These are phyloP conservation scores for Hedychridium roseum DNA, from an alignment of 2,888 invertebrate species.

Conservation along the genomic window DNA sequence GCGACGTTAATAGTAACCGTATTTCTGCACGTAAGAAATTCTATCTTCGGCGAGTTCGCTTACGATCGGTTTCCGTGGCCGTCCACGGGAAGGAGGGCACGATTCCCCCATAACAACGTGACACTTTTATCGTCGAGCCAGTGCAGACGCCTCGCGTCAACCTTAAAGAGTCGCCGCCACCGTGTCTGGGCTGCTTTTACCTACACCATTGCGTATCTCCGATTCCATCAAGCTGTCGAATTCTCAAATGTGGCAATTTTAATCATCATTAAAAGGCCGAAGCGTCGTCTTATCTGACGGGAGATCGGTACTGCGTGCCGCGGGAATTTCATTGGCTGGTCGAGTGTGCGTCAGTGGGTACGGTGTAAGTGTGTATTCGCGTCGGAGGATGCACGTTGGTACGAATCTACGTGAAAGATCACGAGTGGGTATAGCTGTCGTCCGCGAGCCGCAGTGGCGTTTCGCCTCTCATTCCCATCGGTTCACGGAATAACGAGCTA, in stretches of 20 bases:
- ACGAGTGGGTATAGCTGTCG: too few species aligned
- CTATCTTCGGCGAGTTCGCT: slow-evolving; percentile 22
- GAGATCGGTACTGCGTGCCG: too few species aligned
- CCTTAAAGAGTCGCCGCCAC: slow-evolving; percentile 1
- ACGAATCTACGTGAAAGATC: too few species aligned
- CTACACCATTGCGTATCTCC: too few species aligned
- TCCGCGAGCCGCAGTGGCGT: slow-evolving; percentile 18
- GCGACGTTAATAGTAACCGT: slow-evolving; percentile 34
- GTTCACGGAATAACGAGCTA: slow-evolving; percentile 47
- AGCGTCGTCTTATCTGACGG: too few species aligned
- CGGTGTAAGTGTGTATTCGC: too few species aligned
- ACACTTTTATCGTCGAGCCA: slow-evolving; percentile 20
- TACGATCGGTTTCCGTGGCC: slow-evolving; percentile 12
- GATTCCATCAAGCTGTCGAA: too few species aligned
- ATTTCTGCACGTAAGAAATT: slow-evolving; percentile 37
- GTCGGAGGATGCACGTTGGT: too few species aligned
- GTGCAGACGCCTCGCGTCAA: slow-evolving; percentile 10
- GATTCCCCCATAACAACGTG: slow-evolving; percentile 11
- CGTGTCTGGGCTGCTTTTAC: slow-evolving; percentile 3
- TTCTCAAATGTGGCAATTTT: slow-evolving; percentile 17
- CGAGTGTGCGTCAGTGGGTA: too few species aligned
- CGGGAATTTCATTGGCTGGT: too few species aligned
- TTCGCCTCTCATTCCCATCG: slow-evolving; percentile 37
- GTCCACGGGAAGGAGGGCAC: slow-evolving; percentile 11
- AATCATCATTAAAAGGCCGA: too few species aligned